phyloP scores from a whole-genome alignment of 2,113 vertebrate genomes.

The Perca fluviatilis region DNA sequence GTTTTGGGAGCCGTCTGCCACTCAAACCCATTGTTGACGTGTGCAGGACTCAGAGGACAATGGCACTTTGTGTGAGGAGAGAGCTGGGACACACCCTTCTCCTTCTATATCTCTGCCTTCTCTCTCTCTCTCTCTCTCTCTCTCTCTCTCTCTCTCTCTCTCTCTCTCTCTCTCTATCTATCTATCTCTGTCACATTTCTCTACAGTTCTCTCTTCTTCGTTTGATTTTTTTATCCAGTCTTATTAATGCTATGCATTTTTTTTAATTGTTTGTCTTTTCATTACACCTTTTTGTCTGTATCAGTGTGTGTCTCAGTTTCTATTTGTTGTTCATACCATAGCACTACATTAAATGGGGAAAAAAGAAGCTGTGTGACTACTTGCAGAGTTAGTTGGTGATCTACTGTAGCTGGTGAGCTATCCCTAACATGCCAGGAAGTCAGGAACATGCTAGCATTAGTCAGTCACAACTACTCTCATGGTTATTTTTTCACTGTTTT shows the following conservation, averaged over 20 bases:
- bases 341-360: background rate
- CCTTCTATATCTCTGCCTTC: slow-evolving; percentile 54
- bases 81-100: slow-evolving; percentile 65
- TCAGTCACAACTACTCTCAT: background rate
- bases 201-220: slow-evolving; percentile 1
- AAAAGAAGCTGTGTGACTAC: background rate
- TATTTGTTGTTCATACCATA: background rate
- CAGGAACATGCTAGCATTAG: background rate
- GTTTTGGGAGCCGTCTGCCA: slow-evolving; percentile 78
- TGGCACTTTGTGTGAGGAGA: slow-evolving; percentile 71
- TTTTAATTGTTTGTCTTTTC: background rate
- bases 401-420: background rate
- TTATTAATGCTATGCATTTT: background rate
- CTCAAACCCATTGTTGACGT: slow-evolving; percentile 81
- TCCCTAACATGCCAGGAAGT: background rate
- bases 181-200: slow-evolving; percentile 38
- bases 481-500: no score
- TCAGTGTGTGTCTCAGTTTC: background rate
- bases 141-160: slow-evolving; percentile 57
- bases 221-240: background rate
- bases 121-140: slow-evolving; percentile 32
- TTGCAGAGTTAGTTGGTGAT: background rate
- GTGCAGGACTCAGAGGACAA: slow-evolving; percentile 72
- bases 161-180: slow-evolving; percentile 37
- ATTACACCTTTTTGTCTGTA: background rate